Base-by-base conservation (phyloP, 2,888 invertebrate species). In the Erannis defoliaria region DNA sequence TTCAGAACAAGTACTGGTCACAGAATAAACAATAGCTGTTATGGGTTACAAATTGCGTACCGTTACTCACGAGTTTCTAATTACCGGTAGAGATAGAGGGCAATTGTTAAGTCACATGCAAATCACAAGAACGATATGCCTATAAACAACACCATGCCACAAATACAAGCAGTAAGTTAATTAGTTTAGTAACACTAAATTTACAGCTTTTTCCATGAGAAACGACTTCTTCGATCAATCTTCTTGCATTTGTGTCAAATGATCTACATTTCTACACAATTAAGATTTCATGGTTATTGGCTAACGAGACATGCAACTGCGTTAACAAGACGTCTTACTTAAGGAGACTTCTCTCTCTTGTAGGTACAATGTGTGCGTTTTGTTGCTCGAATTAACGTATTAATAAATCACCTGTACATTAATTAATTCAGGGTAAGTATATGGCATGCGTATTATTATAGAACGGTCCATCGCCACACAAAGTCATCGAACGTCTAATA, bases 1-100 rank as follows among this genome's bases (percentile, higher is more conserved):
- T 23, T 23, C 16, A 18, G n/a, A 10, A 31, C 14, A 49, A 33
- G n/a, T 33, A 49, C 35, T 23, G 19, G 16, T 21, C 35, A 49
- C 29, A 26, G 26, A 16, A 18, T 26, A 51, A 38, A 18, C 38
- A 26, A 26, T 18, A 19, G 31, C 19, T 14, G 6, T 14, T 31
- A 31, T 37, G 18, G 80, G 78, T 74, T 78, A 85, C 83, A 84
- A 85, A 81, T 82, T 78, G 76, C 63, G 73, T 84, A 85, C 90
- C 90, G 90, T 90, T 90, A 89, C 74, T 79, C 71, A 81, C 84
- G 84, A 83, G 89, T 86, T 88, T 89, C 88, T 91, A 91, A 92
- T 90, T 90, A 89, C 86, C 75, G 76, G 73, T 73, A 70, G 74
- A 88, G 84, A 89, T 90, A 84, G 84, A 85, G 77, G 82, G 78